Conservation (phyloP, 2,888 invertebrate species). For the Lepidonotus clava region DNA sequence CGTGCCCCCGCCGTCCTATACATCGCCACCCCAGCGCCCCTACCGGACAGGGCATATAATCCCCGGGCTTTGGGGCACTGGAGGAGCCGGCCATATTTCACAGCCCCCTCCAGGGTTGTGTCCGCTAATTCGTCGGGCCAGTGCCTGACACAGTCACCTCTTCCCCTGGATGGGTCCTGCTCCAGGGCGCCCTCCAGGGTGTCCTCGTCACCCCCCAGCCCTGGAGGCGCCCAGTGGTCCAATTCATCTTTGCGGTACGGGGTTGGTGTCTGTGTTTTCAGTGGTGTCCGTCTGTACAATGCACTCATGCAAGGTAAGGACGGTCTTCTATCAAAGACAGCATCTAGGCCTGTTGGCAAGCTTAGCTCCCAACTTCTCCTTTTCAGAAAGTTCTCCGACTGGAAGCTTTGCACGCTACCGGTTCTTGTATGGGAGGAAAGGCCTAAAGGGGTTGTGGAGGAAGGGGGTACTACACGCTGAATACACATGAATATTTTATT, state of each 20-base stretch:
- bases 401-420: too few species aligned
- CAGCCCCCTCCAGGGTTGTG: neutral
- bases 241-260: constrained; percentile 5
- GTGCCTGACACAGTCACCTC: neutral
- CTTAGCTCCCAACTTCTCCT: too few species aligned
- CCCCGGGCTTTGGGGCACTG: neutral
- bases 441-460: too few species aligned
- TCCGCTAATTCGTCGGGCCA: constrained; percentile 3
- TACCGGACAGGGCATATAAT: neutral
- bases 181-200: neutral
- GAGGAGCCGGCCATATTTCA: neutral
- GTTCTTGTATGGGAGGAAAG: too few species aligned
- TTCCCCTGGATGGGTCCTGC: too few species aligned
- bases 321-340: constrained; percentile 24
- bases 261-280: too few species aligned
- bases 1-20: neutral
- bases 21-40: constrained; percentile 1
- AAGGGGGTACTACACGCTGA: too few species aligned
- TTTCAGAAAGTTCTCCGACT: too few species aligned
- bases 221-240: neutral
- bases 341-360: neutral
- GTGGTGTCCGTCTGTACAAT: neutral
- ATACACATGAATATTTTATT: too few species aligned
- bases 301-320: neutral
- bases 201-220: neutral